Evolutionary conservation across 64 coral and sea anemone species (phyloP), one percentile per base, ranked within the genome.

Genomic region (Platygyra sinensis): DNA sequence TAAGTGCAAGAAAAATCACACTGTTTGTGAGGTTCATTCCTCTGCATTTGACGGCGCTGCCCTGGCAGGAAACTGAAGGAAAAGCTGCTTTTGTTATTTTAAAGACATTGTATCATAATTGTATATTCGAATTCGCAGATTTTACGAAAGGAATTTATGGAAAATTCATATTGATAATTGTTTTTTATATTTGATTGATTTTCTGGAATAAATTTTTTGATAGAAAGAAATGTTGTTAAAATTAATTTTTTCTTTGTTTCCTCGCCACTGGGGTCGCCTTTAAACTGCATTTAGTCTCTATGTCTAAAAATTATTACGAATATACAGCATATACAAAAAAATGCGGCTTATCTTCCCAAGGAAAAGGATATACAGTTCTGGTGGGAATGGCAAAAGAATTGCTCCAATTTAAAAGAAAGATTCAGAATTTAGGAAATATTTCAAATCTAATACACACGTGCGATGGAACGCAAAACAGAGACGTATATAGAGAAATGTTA

Each of bases 401-500:
- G 24, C 28, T 71, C 8, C 36, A 71, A 67, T 71, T 71, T 85
- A 71, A n/a, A 42, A 65, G 62, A 85, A 60, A 85, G 24, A 67
- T 25, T 71, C 20, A 71, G 62, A 85, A 11, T 25, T 72, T 72
- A 72, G 62, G 14, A n/a, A 85, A 85, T 85, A 85, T 85, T 85
- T 30, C 76, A 67, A 71, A 85, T 72, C 20, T 67, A 71, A 72
- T 85, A 24, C 64, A 51, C 81, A 50, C 81, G 63, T 72, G 81
- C 62, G 65, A 69, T 27, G 20, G 22, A n/a, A 67, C 67, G 51
- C 62, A 71, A 51, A 85, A 85, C 62, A 85, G 22, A 84, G 65
- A 71, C 62, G 51, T 25, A 85, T 85, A 51, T 30, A 42, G 22
- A 85, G 64, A 85, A 84, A 85, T 51, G 62, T 46, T 83, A 83